phyloP scores from a whole-genome alignment of 2,888 invertebrate species.

The Acronicta leporina region DNA sequence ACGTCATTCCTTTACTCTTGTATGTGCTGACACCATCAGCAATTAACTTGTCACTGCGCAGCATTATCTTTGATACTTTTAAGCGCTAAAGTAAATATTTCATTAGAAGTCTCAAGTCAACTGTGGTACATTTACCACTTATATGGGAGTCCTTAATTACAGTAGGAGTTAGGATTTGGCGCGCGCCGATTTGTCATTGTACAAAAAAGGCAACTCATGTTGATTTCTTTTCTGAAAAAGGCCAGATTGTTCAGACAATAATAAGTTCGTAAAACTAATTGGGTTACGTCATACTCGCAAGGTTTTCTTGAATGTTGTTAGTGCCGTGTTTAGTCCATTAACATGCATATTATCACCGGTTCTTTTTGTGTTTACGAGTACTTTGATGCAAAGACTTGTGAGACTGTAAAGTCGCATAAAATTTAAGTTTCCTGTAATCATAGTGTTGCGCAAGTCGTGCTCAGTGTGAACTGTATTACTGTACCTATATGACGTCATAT shows the following conservation, averaged over 20 bases:
- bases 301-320: constrained; percentile 49
- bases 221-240: constrained; percentile 41
- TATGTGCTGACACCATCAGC: constrained; percentile 71
- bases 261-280: constrained; percentile 45
- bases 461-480: constrained; percentile 58
- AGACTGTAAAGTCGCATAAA: constrained; percentile 44
- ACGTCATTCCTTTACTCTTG: constrained; percentile 63
- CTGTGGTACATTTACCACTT: constrained; percentile 20
- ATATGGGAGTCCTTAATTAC: constrained; percentile 31
- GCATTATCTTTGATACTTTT: constrained; percentile 62
- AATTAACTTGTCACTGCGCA: constrained; percentile 80
- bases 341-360: constrained; percentile 28
- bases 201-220: constrained; percentile 38
- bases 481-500: constrained; percentile 74
- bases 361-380: constrained; percentile 32
- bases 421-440: constrained; percentile 53
- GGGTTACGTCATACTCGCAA: constrained; percentile 44
- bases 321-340: constrained; percentile 31
- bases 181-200: constrained; percentile 21
- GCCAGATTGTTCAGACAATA: constrained; percentile 43
- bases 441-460: constrained; percentile 67
- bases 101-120: constrained; percentile 34
- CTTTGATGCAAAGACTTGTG: constrained; percentile 13
- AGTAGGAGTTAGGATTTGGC: constrained; percentile 24
- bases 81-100: constrained; percentile 53